Evolutionary conservation across 2,888 invertebrate genomes (phyloP).

Genomic region (Drosophila gaucha): DNA sequence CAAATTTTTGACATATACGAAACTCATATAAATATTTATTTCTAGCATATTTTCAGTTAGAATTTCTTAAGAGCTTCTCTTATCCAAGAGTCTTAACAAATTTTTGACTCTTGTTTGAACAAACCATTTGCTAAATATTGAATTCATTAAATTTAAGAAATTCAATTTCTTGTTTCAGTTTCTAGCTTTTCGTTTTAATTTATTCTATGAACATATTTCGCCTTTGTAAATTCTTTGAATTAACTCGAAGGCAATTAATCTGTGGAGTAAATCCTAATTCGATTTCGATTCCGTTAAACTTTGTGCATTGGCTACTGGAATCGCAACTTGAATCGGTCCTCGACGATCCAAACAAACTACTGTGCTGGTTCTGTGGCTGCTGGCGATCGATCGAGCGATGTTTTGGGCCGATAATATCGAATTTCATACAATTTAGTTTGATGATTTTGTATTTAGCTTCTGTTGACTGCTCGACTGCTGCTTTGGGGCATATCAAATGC

Average conservation of each 20-base stretch:
- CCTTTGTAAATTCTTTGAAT: background rate
- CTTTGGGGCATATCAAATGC: constrained; percentile 42
- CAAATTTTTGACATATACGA: too few relatives aligned
- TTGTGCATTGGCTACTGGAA: constrained; percentile 42
- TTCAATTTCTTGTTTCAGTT: too few relatives aligned
- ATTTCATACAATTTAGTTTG: constrained; percentile 57
- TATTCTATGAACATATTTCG: background rate
- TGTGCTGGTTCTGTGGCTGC: constrained; percentile 14
- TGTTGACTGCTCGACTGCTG: constrained; percentile 56
- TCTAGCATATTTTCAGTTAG: too few relatives aligned
- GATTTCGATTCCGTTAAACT: constrained; percentile 29
- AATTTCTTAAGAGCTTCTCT: too few relatives aligned
- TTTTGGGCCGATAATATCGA: constrained; percentile 56
- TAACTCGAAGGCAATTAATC: background rate
- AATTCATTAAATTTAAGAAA: too few relatives aligned
- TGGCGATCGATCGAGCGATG: constrained; percentile 19
- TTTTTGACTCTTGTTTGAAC: too few relatives aligned
- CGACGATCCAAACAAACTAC: constrained; percentile 42
- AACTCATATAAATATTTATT: too few relatives aligned
- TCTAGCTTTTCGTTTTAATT: too few relatives aligned
- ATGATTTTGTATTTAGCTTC: constrained; percentile 62
- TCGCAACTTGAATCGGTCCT: constrained; percentile 14
- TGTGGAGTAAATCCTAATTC: background rate
- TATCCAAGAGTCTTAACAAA: too few relatives aligned
- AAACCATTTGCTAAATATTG: too few relatives aligned